Evolutionary conservation across 2,113 vertebrate species (phyloP).

Genomic region (Daphoenositta chrysoptera): DNA sequence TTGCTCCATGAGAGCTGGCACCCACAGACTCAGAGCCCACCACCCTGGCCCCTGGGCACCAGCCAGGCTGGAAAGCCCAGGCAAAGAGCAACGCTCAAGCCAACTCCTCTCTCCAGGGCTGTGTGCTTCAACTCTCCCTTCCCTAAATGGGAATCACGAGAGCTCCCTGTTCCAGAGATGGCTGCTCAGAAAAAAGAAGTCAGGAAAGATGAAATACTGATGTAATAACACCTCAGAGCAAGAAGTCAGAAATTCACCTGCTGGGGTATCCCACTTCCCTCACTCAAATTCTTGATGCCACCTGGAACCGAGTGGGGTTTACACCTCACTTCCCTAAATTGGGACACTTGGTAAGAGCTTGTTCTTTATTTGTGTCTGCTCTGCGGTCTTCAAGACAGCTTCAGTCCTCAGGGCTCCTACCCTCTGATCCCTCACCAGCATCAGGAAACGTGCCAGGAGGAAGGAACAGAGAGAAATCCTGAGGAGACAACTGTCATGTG

Average conservation of each 20-base stretch:
- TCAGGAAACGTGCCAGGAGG: neutral
- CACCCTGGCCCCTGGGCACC: neutral
- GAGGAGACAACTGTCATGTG: conserved; percentile 11
- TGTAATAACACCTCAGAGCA: neutral
- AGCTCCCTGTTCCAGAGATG: neutral
- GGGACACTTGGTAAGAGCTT: neutral
- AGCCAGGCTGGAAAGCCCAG: neutral
- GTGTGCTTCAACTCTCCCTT: neutral
- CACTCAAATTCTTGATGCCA: neutral
- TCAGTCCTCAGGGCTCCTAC: neutral
- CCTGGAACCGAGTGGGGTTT: accelerated
- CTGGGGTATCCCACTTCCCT: neutral
- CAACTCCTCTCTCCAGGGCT: neutral
- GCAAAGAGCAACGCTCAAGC: neutral
- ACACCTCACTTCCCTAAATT: neutral
- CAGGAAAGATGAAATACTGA: neutral
- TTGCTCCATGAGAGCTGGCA: neutral
- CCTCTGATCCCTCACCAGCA: neutral
- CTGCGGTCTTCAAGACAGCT: neutral
- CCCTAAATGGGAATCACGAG: neutral
- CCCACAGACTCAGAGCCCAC: neutral
- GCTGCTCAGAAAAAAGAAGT: neutral
- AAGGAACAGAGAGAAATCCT: neutral
- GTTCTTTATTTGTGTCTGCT: neutral
- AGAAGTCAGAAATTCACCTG: neutral